phyloP scores from a whole-genome alignment of 2,113 vertebrate genomes.

The Corythornis cristatus region DNA sequence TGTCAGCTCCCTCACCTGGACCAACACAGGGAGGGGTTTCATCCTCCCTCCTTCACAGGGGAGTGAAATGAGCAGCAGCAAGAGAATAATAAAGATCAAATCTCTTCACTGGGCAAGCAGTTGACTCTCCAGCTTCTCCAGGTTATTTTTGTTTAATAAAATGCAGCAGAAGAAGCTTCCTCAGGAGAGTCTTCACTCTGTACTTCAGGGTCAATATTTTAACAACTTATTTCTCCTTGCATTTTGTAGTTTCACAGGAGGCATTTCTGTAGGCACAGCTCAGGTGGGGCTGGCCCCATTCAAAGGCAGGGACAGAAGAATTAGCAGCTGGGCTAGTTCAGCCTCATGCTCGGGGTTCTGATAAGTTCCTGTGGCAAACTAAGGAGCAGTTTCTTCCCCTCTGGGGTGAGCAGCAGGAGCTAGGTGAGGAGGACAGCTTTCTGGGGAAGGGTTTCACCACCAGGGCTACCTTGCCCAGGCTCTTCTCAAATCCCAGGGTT shows the following conservation, averaged over 20 bases:
- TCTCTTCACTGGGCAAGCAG: neutral
- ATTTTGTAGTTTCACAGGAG: neutral
- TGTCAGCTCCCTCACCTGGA: neutral
- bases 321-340: neutral
- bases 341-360: neutral
- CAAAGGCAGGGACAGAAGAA: neutral
- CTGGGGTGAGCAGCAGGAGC: neutral
- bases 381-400: neutral
- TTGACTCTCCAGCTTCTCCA: neutral
- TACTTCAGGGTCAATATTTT: constrained; percentile 22
- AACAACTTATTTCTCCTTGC: constrained; percentile 24
- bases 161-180: neutral
- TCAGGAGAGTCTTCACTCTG: neutral
- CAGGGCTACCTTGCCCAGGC: neutral
- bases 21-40: neutral
- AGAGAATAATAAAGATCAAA: neutral
- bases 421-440: neutral
- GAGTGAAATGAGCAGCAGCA: neutral
- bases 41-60: neutral
- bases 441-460: neutral
- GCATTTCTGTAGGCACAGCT: neutral
- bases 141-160: constrained; percentile 31
- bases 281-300: neutral
- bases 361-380: neutral
- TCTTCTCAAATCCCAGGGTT: neutral